phyloP scores from a whole-genome alignment of 1,140 invertebrate species.

The Palaemon carinicauda region DNA sequence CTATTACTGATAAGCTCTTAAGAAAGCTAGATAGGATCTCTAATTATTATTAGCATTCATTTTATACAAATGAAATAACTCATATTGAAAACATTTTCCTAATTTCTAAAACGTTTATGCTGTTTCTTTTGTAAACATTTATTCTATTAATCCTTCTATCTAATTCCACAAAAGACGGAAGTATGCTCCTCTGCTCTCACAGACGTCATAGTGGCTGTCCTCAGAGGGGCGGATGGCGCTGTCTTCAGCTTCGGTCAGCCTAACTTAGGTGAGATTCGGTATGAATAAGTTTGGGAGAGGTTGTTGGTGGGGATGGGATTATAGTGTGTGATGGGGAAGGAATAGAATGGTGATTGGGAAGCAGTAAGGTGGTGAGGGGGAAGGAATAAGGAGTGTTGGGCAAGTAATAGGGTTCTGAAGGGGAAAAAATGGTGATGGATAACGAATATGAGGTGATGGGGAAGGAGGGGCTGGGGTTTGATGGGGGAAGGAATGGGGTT shows the following conservation, averaged over 20 bases:
- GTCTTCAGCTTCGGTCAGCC: conserved; percentile 92
- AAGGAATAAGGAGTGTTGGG: background rate
- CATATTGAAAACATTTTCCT: too few relatives aligned
- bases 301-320: background rate
- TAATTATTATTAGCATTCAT: too few relatives aligned
- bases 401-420: too few relatives aligned
- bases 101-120: too few relatives aligned
- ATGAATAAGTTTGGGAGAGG: background rate
- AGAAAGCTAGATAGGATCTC: too few relatives aligned
- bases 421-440: background rate
- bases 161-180: conserved; percentile 81
- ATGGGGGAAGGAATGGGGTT: background rate
- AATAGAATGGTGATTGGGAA: background rate
- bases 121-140: background rate
- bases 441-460: background rate
- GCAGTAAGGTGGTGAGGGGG: too few relatives aligned
- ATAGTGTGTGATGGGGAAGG: too few relatives aligned
- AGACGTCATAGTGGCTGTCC: conserved; percentile 92
- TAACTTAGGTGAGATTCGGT: conserved; percentile 77
- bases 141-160: conserved; percentile 60
- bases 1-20: too few relatives aligned
- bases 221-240: conserved; percentile 92
- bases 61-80: too few relatives aligned
- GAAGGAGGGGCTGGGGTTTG: background rate
- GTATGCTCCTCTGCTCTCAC: conserved; percentile 87